Evolutionary conservation across 2,888 invertebrate species (phyloP).

Genomic region (Nebria brevicollis): DNA sequence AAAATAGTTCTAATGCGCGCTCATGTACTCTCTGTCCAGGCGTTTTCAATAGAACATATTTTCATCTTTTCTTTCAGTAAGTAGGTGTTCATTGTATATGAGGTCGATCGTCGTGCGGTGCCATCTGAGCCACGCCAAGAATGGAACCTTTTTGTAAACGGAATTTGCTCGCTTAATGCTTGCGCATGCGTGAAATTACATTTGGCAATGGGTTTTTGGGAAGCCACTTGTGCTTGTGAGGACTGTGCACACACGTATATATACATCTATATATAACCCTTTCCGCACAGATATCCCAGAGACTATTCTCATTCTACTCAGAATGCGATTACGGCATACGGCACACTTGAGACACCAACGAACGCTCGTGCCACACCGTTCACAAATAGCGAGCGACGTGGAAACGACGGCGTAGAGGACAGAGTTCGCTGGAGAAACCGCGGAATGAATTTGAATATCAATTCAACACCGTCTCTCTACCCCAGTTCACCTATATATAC

Average conservation of each 20-base stretch:
- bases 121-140: slow-evolving; percentile 32
- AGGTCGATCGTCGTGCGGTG: neutral
- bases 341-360: slow-evolving; percentile 43
- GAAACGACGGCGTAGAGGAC: slow-evolving; percentile 9
- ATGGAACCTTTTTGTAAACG: slow-evolving; percentile 40
- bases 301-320: slow-evolving; percentile 47
- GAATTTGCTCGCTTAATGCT: slow-evolving; percentile 51
- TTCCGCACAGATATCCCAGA: slow-evolving; percentile 36
- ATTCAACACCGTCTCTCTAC: slow-evolving; percentile 48
- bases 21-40: neutral
- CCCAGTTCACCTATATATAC: neutral
- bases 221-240: slow-evolving; percentile 29
- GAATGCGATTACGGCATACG: slow-evolving; percentile 47
- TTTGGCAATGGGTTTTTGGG: slow-evolving; percentile 58
- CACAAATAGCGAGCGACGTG: neutral
- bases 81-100: slow-evolving; percentile 46
- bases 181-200: slow-evolving; percentile 59
- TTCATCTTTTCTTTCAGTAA: slow-evolving; percentile 28
- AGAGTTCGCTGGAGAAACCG: slow-evolving; percentile 49
- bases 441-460: slow-evolving; percentile 57
- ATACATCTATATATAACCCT: slow-evolving; percentile 37
- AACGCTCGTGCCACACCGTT: neutral
- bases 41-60: slow-evolving; percentile 8
- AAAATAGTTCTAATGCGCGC: neutral
- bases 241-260: neutral